These are phyloP conservation scores for Ctenochaetus hawaiiensis DNA, from an alignment of 2,797 vertebrate species.

Conservation along the genomic window DNA sequence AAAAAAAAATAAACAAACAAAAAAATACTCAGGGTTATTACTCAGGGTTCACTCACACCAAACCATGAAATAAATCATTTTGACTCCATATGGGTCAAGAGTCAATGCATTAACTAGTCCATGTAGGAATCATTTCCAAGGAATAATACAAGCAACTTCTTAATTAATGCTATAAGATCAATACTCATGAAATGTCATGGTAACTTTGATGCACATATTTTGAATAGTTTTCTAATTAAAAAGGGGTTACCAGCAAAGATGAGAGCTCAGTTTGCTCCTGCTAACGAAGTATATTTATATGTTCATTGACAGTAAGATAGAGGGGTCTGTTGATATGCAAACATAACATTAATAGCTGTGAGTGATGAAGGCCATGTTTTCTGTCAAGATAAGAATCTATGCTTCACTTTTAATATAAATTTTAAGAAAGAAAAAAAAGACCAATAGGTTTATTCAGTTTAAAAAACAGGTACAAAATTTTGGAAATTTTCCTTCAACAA, in stretches of 20 bases:
- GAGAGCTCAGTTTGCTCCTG: neutral
- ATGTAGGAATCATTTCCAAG: neutral
- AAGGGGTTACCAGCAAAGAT: neutral
- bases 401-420: too few relatives aligned
- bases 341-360: too few relatives aligned
- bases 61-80: too few relatives aligned
- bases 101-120: too few relatives aligned
- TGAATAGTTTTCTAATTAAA: neutral
- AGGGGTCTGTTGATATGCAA: too few relatives aligned
- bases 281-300: neutral
- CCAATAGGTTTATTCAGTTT: neutral
- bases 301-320: neutral
- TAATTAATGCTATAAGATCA: too few relatives aligned
- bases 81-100: too few relatives aligned
- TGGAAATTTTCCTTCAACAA: neutral
- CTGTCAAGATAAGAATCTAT: too few relatives aligned
- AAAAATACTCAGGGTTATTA: neutral
- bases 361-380: too few relatives aligned
- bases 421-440: neutral
- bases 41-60: neutral
- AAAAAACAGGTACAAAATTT: neutral
- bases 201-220: neutral
- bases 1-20: too few relatives aligned
- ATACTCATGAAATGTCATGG: too few relatives aligned
- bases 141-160: neutral